phyloP scores from a whole-genome alignment of 2,113 vertebrate genomes.

The Xiphophorus hellerii region DNA sequence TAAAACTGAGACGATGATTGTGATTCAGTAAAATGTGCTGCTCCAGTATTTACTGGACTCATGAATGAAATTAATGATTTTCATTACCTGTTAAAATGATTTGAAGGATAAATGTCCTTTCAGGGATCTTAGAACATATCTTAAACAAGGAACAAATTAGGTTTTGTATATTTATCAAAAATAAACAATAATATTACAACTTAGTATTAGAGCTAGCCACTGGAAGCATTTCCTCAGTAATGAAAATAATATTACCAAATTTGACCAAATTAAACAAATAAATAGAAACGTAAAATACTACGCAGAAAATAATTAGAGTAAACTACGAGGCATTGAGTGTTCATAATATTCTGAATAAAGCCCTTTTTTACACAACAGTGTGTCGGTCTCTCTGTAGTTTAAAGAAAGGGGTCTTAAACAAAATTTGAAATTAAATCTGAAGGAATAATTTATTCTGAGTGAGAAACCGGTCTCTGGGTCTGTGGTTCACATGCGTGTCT shows the following conservation, averaged over 20 bases:
- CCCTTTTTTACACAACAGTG: no score
- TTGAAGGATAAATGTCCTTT: background rate
- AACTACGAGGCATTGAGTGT: background rate
- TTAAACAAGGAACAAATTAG: background rate
- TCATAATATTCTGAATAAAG: no score
- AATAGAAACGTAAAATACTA: no score
- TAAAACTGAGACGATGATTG: background rate
- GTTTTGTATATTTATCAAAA: background rate
- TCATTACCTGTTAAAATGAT: background rate
- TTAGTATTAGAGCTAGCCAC: background rate
- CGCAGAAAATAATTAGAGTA: no score
- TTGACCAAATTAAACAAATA: background rate
- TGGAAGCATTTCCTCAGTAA: background rate
- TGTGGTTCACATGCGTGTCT: background rate
- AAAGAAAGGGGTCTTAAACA: background rate
- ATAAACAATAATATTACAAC: background rate
- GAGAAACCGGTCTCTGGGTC: background rate
- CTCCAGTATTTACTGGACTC: background rate
- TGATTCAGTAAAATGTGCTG: background rate
- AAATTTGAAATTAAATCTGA: background rate
- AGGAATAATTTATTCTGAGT: background rate
- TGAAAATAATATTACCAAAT: background rate
- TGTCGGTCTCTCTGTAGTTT: background rate
- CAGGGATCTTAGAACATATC: background rate
- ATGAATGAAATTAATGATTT: background rate